phyloP scores from a whole-genome alignment of 2,888 invertebrate genomes.

The Harpagoxenus sublaevis region DNA sequence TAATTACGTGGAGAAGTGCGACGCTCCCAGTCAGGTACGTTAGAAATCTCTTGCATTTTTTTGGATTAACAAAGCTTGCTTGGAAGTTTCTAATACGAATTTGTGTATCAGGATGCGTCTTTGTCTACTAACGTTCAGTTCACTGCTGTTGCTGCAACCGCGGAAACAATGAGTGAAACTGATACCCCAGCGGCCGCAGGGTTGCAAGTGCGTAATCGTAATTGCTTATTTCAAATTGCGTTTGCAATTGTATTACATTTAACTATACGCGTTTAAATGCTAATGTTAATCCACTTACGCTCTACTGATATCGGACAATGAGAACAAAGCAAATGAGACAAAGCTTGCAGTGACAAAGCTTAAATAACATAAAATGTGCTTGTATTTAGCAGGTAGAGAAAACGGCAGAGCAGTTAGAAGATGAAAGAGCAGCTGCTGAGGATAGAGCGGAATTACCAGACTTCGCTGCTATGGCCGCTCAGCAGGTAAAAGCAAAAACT shows the following conservation, averaged over 20 bases:
- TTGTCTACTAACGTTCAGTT: conserved; percentile 59
- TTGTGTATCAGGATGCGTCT: conserved; percentile 55
- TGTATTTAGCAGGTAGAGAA: conserved; percentile 80
- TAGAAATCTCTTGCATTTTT: neutral
- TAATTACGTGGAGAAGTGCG: conserved; percentile 95
- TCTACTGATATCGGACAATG: neutral
- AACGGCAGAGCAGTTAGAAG: conserved; percentile 86
- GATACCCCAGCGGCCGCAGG: conserved; percentile 50
- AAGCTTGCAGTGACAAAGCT: neutral
- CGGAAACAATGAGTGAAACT: conserved; percentile 70
- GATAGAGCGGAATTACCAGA: conserved; percentile 86
- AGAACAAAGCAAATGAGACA: neutral
- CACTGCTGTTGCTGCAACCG: conserved; percentile 78
- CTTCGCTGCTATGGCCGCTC: conserved; percentile 86
- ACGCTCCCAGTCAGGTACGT: conserved; percentile 84
- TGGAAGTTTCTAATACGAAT: conserved; percentile 35
- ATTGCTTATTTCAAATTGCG: neutral
- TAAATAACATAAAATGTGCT: conserved; percentile 8
- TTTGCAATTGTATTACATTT: conserved; percentile 9
- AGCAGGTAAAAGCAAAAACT: conserved; percentile 81
- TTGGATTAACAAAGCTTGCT: neutral
- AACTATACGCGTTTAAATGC: neutral
- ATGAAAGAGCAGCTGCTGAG: conserved; percentile 85
- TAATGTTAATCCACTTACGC: conserved; percentile 15
- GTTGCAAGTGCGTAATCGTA: conserved; percentile 71